A percentile compares a stretch with the other conserved stretches of the same genome.
Conservation (phyloP, 2,113 vertebrate species). For the Halcyon senegalensis region DNA sequence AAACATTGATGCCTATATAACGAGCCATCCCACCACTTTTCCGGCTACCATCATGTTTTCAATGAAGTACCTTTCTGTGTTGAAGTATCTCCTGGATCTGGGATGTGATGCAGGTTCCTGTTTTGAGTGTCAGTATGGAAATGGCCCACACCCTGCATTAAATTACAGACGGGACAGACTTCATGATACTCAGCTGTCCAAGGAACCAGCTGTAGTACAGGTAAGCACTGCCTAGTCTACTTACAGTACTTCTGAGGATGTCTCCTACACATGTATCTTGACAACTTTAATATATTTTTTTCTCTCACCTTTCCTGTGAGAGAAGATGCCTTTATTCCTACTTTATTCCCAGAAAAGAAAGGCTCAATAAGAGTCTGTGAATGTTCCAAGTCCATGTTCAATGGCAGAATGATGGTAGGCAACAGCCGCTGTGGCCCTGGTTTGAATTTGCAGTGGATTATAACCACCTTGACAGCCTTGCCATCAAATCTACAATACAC, state of each 20-base stretch:
- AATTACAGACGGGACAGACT: slow-evolving; percentile 63
- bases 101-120: slow-evolving; percentile 86
- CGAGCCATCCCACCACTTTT: slow-evolving; percentile 84
- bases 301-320: neutral
- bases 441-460: neutral
- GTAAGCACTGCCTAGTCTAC: slow-evolving; percentile 48
- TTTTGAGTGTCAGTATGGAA: slow-evolving; percentile 86
- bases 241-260: neutral
- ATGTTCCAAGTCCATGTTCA: neutral
- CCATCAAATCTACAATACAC: neutral
- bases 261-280: neutral
- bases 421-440: neutral
- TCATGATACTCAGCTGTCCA: slow-evolving; percentile 50
- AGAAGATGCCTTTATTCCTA: neutral
- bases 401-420: neutral
- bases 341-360: neutral
- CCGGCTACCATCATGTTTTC: slow-evolving; percentile 89
- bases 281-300: neutral
- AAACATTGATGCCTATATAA: slow-evolving; percentile 80
- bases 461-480: neutral
- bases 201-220: slow-evolving; percentile 73
- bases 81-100: slow-evolving; percentile 89
- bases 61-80: slow-evolving; percentile 82
- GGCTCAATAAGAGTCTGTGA: neutral
- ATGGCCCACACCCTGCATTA: slow-evolving; percentile 78